Percentiles rank a stretch among this genome's conserved stretches.
Evolutionary conservation across 2,113 vertebrate genomes (phyloP).

Genomic region (Pygoscelis adeliae): DNA sequence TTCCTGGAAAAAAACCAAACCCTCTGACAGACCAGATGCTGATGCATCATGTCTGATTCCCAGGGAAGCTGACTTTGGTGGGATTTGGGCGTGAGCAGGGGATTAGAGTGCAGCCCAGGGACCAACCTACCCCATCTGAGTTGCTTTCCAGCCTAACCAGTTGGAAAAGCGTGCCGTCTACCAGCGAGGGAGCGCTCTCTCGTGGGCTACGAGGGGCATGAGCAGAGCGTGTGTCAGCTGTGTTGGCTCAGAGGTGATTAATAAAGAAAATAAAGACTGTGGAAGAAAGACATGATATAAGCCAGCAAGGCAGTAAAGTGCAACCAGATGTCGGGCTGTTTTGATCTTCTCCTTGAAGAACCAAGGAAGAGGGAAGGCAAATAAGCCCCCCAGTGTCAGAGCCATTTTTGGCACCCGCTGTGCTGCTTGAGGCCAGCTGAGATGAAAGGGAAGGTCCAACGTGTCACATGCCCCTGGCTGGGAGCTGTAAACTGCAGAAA

Average conservation of each 20-base stretch:
- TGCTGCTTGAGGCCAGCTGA: background rate
- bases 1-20: background rate
- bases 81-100: background rate
- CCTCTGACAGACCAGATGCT: background rate
- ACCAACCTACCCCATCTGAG: background rate
- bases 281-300: background rate
- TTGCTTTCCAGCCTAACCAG: background rate
- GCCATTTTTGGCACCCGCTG: background rate
- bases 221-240: background rate
- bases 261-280: conserved; percentile 10
- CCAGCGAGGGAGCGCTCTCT: background rate
- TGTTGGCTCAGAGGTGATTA: background rate
- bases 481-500: background rate
- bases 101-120: background rate
- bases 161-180: background rate
- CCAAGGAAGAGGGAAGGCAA: background rate
- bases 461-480: background rate
- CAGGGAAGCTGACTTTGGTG: background rate
- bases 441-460: background rate
- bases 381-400: background rate
- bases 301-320: background rate
- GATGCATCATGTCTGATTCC: background rate
- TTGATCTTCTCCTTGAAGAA: conserved; percentile 8
- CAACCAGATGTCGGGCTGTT: conserved; percentile 18
- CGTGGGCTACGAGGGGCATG: rapidly evolving